phyloP scores from a whole-genome alignment of 2,797 vertebrate species.

The Echiichthys vipera region DNA sequence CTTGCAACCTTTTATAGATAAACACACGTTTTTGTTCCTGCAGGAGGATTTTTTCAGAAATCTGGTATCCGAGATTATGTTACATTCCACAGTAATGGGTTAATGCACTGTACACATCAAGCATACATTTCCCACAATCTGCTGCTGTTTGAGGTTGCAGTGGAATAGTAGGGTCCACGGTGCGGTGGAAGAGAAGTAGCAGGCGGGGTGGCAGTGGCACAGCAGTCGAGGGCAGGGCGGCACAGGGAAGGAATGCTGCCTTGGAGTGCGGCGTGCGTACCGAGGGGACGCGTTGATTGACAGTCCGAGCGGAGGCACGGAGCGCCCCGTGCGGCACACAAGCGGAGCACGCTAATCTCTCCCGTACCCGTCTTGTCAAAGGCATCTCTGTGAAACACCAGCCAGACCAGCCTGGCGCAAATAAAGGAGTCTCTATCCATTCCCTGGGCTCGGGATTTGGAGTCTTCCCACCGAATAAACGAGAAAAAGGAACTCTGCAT shows the following conservation, averaged over 20 bases:
- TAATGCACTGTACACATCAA: background rate
- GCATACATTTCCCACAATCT: slow-evolving; percentile 1
- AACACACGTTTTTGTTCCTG: background rate
- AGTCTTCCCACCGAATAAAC: slow-evolving; percentile 24
- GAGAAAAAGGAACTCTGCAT: slow-evolving; percentile 34
- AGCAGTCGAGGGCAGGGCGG: slow-evolving; percentile 56
- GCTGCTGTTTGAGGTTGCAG: slow-evolving; percentile 34
- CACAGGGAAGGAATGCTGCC: slow-evolving; percentile 40
- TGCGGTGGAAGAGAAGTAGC: slow-evolving; percentile 42
- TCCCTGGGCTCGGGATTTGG: slow-evolving; percentile 24
- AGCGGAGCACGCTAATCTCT: slow-evolving; percentile 66
- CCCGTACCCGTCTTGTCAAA: slow-evolving; percentile 53
- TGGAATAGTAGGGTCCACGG: slow-evolving; percentile 48
- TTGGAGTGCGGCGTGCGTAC: slow-evolving; percentile 64
- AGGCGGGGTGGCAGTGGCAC: slow-evolving; percentile 45
- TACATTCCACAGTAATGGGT: background rate
- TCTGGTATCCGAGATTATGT: background rate
- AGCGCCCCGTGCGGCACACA: slow-evolving; percentile 63
- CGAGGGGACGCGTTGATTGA: slow-evolving; percentile 71
- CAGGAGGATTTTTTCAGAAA: background rate
- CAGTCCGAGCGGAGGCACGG: slow-evolving; percentile 67
- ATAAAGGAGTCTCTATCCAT: slow-evolving; percentile 47
- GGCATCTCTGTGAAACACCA: slow-evolving; percentile 63
- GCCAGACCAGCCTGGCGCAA: slow-evolving; percentile 57
- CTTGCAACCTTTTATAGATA: background rate